phyloP scores from a whole-genome alignment of 2,797 vertebrate genomes.

The Meda fulgida region DNA sequence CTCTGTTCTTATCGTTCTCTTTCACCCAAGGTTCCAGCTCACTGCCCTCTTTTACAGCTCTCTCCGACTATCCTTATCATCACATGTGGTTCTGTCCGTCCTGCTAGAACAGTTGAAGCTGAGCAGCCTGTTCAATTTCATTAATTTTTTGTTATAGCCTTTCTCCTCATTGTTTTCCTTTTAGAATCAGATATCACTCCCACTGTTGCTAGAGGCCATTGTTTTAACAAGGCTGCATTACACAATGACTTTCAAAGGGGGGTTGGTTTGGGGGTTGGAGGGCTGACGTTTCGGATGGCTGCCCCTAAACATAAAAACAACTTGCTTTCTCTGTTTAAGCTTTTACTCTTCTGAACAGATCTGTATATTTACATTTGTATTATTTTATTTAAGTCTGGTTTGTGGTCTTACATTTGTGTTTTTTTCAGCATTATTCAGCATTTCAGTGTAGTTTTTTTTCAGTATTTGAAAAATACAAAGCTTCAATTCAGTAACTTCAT shows the following conservation, averaged over 20 bases:
- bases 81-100: constrained; percentile 21
- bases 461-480: not conserved
- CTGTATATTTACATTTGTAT: not conserved
- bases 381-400: not conserved
- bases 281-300: not conserved
- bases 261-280: not conserved
- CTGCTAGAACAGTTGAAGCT: constrained; percentile 38
- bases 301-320: not conserved
- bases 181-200: not conserved
- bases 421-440: not conserved
- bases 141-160: constrained; percentile 46
- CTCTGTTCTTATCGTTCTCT: constrained; percentile 23
- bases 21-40: constrained; percentile 43
- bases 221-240: constrained; percentile 1
- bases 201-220: not conserved
- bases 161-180: constrained; percentile 1
- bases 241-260: not conserved
- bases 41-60: constrained; percentile 13
- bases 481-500: not conserved
- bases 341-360: not conserved
- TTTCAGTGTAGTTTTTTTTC: not conserved
- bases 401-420: not conserved
- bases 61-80: constrained; percentile 30
- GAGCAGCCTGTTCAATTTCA: constrained; percentile 19
- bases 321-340: not conserved